Evolutionary conservation across 2,888 invertebrate species (phyloP), one percentile per base, ranked within the genome.

Genomic region (Drosophila pseudotakahashii): DNA sequence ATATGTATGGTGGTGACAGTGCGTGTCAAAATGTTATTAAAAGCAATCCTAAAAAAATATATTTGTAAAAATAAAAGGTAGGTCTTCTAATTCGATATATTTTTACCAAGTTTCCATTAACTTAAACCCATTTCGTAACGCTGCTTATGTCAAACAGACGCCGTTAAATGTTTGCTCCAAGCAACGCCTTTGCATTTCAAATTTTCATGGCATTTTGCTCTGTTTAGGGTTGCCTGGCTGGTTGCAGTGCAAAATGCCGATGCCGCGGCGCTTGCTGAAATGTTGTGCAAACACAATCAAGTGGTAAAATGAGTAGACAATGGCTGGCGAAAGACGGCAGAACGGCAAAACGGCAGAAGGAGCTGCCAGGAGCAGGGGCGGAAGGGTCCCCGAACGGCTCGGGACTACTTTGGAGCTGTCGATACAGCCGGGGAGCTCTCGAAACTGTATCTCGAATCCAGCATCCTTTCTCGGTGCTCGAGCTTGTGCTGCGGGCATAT

Each of bases 291-390:
- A 72, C 74, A 68, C 74, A 74, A 77, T 78, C 70, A 77, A 77
- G 80, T 73, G 81, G 66, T 50, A 62, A 81, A 82, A 75, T 80
- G 75, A 73, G 81, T 71, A 71, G 78, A 80, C 81, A 83, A 73
- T 73, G 59, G 61, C 41, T 51, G 55, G n/a, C 37, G n/a, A 30
- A 32, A 32, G 39, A 30, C 26, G 53, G 57, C 57, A 37, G 57
- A 37, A 44, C n/a, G n/a, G n/a, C n/a, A 32, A 32, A 30, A 30
- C 26, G 53, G 57, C 57, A 37, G 57, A 37, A 44, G 63, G 50
- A 50, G 45, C 34, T 37, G 45, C 37, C 42, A n/a, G 54, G 11
- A 45, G 32, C 32, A 37, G 45, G 34, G 48, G 26, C 7, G 14
- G 23, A 9, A 7, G 55, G 57, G 16, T 48, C 45, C 64, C 61